A percentile compares a stretch with the other conserved stretches of the same genome.
Evolutionary conservation across 2,797 vertebrate species (phyloP).

Genomic region (Takifugu ocellatus): DNA sequence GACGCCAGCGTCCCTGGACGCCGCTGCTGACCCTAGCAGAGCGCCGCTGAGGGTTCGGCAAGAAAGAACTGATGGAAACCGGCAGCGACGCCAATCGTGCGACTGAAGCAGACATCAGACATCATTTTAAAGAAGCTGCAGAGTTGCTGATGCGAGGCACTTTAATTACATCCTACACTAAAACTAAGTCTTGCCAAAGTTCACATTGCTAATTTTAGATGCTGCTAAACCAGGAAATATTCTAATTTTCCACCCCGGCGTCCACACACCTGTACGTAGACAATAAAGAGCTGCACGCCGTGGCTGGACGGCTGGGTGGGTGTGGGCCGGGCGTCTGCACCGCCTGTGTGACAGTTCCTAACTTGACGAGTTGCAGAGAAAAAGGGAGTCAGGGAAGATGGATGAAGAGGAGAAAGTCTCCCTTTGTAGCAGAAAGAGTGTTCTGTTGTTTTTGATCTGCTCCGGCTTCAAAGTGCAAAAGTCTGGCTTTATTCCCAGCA

Average conservation of each 20-base stretch:
- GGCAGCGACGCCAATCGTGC: too few species aligned
- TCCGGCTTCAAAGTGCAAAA: conserved; percentile 72
- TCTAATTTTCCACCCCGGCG: too few species aligned
- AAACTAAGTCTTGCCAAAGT: too few species aligned
- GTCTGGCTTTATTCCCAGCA: conserved; percentile 63
- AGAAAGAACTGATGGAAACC: too few species aligned
- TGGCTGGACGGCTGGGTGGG: conserved; percentile 1
- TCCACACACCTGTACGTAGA: not conserved
- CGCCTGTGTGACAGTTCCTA: conserved; percentile 53
- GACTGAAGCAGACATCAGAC: too few species aligned
- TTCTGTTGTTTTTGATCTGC: conserved; percentile 72
- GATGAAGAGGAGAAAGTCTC: conserved; percentile 60
- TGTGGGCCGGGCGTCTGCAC: conserved; percentile 28
- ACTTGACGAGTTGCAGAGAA: conserved; percentile 54
- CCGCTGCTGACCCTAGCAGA: conserved; percentile 18
- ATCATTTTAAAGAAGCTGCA: too few species aligned
- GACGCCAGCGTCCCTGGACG: conserved; percentile 37
- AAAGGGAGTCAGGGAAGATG: conserved; percentile 53
- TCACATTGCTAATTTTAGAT: too few species aligned
- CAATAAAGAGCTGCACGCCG: not conserved
- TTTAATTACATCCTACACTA: too few species aligned
- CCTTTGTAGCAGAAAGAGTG: conserved; percentile 72
- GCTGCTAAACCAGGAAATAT: too few species aligned
- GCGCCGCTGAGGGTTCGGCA: too few species aligned
- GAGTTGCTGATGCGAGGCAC: too few species aligned